Conservation (phyloP, 2,113 vertebrate species). For the Thymallus thymallus region DNA sequence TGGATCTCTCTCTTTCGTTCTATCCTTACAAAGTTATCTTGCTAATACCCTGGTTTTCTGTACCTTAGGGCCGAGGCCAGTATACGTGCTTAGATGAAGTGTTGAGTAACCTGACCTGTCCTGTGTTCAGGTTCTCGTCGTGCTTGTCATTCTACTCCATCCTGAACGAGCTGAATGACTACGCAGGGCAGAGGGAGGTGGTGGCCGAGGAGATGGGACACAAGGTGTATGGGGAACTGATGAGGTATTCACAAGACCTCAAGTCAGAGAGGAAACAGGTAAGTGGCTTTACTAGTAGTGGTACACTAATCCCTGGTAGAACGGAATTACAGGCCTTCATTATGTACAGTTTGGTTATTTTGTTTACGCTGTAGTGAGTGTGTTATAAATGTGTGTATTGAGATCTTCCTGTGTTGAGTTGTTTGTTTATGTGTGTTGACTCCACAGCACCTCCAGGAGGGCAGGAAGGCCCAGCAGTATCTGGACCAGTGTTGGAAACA, state of each 20-base stretch:
- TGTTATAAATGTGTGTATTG: too few species aligned
- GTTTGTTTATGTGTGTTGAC: constrained; percentile 37
- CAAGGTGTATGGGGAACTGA: constrained; percentile 92
- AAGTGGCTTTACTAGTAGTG: constrained; percentile 53
- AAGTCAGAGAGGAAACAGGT: constrained; percentile 96
- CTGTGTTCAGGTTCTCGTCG: constrained; percentile 85
- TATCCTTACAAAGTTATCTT: too few species aligned
- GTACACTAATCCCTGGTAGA: too few species aligned
- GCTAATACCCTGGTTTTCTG: too few species aligned
- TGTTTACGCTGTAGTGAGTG: too few species aligned
- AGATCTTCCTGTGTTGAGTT: background rate
- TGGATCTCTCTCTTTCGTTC: background rate
- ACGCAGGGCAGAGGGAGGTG: constrained; percentile 95
- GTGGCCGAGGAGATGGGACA: constrained; percentile 98
- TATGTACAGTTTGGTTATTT: too few species aligned
- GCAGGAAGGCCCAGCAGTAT: constrained; percentile 93
- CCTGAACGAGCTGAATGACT: constrained; percentile 95
- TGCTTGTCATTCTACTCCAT: constrained; percentile 94
- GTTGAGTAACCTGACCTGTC: background rate
- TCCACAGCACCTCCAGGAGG: constrained; percentile 93
- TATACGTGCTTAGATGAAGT: too few species aligned
- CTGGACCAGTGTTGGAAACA: constrained; percentile 98
- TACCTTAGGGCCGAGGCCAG: too few species aligned
- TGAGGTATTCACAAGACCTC: constrained; percentile 93
- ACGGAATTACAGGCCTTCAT: too few species aligned